These are phyloP conservation scores for Colinus virginianus DNA, from an alignment of 2,113 vertebrate genomes.

Conservation along the genomic window DNA sequence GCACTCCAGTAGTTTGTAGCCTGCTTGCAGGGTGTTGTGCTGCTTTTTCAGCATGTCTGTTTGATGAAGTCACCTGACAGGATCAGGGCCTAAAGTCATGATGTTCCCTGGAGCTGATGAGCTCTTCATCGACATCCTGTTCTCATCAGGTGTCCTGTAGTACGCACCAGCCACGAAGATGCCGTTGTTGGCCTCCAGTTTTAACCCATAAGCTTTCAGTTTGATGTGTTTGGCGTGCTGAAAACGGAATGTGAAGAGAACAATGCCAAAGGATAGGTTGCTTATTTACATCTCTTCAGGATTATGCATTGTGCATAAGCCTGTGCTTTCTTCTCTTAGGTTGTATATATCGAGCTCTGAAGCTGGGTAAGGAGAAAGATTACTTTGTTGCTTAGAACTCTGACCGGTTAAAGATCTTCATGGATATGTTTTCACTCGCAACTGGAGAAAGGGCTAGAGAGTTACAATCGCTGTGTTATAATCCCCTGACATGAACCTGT, in stretches of 20 bases:
- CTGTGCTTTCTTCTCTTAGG: neutral
- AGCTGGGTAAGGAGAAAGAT: neutral
- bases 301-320: rapidly evolving
- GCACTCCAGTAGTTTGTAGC: neutral
- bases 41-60: neutral
- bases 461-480: neutral
- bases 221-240: neutral
- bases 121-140: neutral
- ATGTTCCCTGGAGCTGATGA: neutral
- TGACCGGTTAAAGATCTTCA: neutral
- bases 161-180: neutral
- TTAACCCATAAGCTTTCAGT: neutral
- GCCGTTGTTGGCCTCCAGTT: neutral
- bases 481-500: neutral
- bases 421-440: neutral
- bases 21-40: neutral
- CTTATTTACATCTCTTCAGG: neutral
- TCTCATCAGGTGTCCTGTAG: neutral
- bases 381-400: neutral
- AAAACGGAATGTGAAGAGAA: neutral
- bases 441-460: neutral
- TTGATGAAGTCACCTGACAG: neutral
- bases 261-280: neutral
- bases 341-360: neutral
- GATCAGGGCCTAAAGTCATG: neutral